A percentile compares a stretch with the other conserved stretches of the same genome.
These are phyloP conservation scores for Nothoprocta pentlandii DNA, from an alignment of 2,113 vertebrate genomes.

Conservation along the genomic window DNA sequence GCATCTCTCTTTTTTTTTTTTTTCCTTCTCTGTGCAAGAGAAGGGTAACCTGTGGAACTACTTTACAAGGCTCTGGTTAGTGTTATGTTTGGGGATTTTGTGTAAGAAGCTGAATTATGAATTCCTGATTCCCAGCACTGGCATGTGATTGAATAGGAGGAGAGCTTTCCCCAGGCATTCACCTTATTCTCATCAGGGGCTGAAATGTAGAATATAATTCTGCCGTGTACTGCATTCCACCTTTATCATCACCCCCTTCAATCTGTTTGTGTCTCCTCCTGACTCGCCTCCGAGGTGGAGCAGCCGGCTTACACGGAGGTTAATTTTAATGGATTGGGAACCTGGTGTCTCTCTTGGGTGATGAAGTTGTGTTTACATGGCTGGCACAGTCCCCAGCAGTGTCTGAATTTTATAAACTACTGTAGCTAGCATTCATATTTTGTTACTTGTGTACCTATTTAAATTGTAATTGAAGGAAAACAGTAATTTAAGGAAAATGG, in stretches of 20 bases:
- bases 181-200: background rate
- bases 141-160: background rate
- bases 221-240: background rate
- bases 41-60: background rate
- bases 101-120: background rate
- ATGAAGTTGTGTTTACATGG: background rate
- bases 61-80: background rate
- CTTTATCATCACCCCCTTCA: background rate
- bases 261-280: background rate
- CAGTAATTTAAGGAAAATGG: background rate
- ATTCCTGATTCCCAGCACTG: background rate
- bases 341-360: background rate
- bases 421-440: background rate
- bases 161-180: background rate
- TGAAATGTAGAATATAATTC: background rate
- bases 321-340: background rate
- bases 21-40: background rate
- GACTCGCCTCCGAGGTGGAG: background rate
- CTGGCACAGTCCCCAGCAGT: background rate
- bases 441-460: background rate
- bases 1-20: background rate
- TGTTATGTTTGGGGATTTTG: background rate
- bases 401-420: background rate
- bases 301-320: rapidly evolving
- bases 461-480: background rate